phyloP scores from a whole-genome alignment of 2,888 invertebrate species.

The Drosophila differens region DNA sequence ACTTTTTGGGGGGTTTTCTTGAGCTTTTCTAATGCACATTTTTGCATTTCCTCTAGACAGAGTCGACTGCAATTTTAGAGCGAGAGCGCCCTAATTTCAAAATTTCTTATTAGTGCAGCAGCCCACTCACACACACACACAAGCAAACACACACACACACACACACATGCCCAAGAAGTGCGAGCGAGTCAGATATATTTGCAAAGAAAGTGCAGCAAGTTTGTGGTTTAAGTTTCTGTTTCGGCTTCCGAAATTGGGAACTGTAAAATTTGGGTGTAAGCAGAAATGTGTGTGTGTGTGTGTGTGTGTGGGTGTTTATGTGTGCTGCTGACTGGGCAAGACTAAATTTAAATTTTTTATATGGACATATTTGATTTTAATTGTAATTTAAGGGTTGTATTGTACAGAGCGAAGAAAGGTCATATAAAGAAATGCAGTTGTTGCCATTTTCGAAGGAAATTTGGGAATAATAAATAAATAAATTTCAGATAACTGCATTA shows the following conservation, averaged over 20 bases:
- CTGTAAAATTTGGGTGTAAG: constrained; percentile 37
- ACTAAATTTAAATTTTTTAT: constrained; percentile 41
- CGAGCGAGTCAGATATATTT: constrained; percentile 53
- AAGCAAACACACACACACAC: background rate
- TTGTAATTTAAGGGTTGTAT: constrained; percentile 22
- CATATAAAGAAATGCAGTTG: constrained; percentile 1
- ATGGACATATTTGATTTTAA: constrained; percentile 45
- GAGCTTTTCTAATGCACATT: constrained; percentile 81
- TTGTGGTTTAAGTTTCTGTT: constrained; percentile 51
- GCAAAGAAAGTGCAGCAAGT: constrained; percentile 76
- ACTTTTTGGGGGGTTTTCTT: constrained; percentile 69
- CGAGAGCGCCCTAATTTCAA: constrained; percentile 64
- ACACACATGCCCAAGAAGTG: constrained; percentile 4
- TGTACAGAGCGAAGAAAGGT: background rate
- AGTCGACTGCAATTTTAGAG: constrained; percentile 67
- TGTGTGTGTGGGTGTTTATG: constrained; percentile 6
- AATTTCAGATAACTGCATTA: background rate
- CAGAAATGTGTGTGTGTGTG: constrained; percentile 10
- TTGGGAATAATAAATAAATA: background rate
- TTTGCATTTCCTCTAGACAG: constrained; percentile 76
- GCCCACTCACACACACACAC: background rate
- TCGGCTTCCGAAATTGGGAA: constrained; percentile 30
- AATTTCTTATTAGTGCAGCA: constrained; percentile 75
- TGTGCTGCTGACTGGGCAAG: constrained; percentile 45
- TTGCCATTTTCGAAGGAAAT: background rate